Conservation (phyloP, 2,888 invertebrate species). For the Lumbricus terrestris region DNA sequence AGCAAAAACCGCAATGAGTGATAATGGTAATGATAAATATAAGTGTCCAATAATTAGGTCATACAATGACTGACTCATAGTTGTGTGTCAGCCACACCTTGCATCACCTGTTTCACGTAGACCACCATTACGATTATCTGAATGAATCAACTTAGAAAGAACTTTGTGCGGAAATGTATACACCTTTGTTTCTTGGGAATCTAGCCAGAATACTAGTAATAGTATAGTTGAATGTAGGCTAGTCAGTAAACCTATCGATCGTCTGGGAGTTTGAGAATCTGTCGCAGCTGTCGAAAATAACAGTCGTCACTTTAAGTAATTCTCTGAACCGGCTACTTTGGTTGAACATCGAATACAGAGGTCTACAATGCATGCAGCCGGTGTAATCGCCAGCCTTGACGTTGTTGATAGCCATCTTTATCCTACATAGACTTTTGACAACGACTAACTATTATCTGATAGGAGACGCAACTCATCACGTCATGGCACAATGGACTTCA, state of each 20-base stretch:
- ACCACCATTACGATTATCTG: no score
- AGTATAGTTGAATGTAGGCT: not conserved
- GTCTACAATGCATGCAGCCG: no score
- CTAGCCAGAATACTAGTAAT: not conserved
- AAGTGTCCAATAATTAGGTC: no score
- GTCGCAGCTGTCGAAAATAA: not conserved
- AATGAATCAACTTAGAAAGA: not conserved
- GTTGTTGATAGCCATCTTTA: not conserved
- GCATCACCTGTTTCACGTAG: not conserved
- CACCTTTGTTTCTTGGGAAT: not conserved
- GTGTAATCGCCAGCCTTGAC: not conserved
- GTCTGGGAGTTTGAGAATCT: not conserved
- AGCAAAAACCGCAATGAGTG: no score
- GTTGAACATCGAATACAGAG: no score
- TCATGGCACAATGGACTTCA: not conserved
- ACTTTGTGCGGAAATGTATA: not conserved
- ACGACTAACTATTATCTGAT: not conserved
- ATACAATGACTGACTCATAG: not conserved
- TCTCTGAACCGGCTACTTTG: not conserved
- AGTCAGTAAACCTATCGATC: not conserved
- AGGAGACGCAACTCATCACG: not conserved
- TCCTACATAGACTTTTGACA: not conserved
- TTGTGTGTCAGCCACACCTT: not conserved
- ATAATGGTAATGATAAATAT: no score
- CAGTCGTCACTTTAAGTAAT: not conserved